Base-by-base conservation (phyloP, 2,888 invertebrate genomes). In the Synanthedon vespiformis region DNA sequence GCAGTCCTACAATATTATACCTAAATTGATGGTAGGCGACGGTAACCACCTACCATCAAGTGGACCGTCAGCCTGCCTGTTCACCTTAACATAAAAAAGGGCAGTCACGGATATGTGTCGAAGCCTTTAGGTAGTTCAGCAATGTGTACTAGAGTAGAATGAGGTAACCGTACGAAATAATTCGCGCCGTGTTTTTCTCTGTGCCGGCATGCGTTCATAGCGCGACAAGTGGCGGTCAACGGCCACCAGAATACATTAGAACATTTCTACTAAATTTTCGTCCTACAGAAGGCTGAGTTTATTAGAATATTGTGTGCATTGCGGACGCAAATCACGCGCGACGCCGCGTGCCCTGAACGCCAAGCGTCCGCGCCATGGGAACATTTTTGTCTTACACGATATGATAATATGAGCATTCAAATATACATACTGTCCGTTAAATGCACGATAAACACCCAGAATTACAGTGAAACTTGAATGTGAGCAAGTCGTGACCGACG, bases 381-480 rank as follows among this genome's bases (percentile, higher is more conserved):
- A 87, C 87, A 87, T 86, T 87, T 87, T 86, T 87, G 87, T 87
- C 83, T 84, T 87, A 83, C 87, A 87, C 87, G 84, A 84, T 86
- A 86, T 86, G 87, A 85, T 87, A 87, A 87, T 87, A 87, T 81
- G 81, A 84, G 78, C 81, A 86, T 87, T 87, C 87, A 86, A 87
- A 87, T 87, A 87, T 87, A 87, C 87, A 87, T 85, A 82, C 79
- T 76, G 85, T 83, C 84, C 87, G 87, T 86, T 87, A 87, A 87
- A 87, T 80, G 87, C 86, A 85, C 87, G 86, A 87, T 87, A 87
- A 87, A 87, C 86, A 81, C 84, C 82, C 86, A 86, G 87, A 87
- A 86, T 87, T 87, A 87, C 85, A 84, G 86, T 74, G 87, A 87
- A 87, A 82, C 81, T 73, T 78, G 78, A 80, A 81, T 83, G 84